Evolutionary conservation across 2,797 vertebrate genomes (phyloP), one percentile per base, ranked within the genome.

Genomic region (Acipenser ruthenus): DNA sequence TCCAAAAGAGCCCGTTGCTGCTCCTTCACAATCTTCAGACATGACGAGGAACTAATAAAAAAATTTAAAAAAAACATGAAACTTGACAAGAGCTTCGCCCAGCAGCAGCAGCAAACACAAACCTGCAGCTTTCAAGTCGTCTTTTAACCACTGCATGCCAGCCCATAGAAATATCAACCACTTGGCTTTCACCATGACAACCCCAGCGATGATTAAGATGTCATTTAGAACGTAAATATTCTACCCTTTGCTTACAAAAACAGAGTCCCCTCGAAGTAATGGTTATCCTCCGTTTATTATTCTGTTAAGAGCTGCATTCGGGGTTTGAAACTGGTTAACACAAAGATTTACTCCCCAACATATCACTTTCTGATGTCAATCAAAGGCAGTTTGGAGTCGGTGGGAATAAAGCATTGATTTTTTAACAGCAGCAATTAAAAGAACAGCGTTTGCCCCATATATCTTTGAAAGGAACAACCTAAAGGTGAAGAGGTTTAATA

Each of bases 361-460:
- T 74, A 67, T 73, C 83, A 80, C 86, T 86, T 84, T 75, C 73
- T 77, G 75, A 74, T 63, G 89, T 84, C 92, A 91, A 86, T 92
- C 89, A 85, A 85, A 8, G 65, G 10, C 73, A 75, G 79, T 78
- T 72, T 68, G 78, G 78, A 77, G 81, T 80, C 81, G 70, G 72
- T 66, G 3, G 63, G 77, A 74, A 79, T 73, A 79, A 74, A 78
- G 82, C 82, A 79, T 87, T 88, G 88, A 90, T 90, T 91, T 88
- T 89, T 89, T 91, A 92, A 92, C 91, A 84, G 87, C 90, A 78
- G 87, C 90, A 90, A 92, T 94, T 92, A 92, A 91, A 89, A 86
- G 77, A 77, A 75, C 79, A 82, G 73, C 79, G 82, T 87, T 85
- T 73, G 72, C 67, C 81, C 78, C 78, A 83, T 83, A 83, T 78